Evolutionary conservation across 2,113 vertebrate species (phyloP).

Genomic region (Deroptyus accipitrinus): DNA sequence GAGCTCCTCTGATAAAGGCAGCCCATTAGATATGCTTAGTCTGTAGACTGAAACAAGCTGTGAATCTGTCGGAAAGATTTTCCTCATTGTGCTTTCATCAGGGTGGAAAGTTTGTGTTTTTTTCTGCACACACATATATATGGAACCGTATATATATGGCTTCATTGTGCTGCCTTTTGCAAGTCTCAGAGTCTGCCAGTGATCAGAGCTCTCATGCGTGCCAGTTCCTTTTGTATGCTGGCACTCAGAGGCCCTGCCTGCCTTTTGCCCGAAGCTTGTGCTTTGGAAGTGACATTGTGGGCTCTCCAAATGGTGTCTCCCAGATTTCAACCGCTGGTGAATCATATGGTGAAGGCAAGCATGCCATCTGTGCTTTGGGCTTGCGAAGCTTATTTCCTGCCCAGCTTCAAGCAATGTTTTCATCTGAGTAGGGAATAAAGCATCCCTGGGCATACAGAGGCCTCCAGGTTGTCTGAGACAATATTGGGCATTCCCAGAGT

Average conservation of each 20-base stretch:
- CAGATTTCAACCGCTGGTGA: neutral
- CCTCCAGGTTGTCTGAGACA: neutral
- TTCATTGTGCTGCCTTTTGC: neutral
- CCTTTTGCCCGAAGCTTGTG: neutral
- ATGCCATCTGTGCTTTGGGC: slow-evolving; percentile 32
- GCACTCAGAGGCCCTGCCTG: neutral
- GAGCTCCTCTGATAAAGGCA: slow-evolving; percentile 32
- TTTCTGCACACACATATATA: neutral
- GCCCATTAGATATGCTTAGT: slow-evolving; percentile 50
- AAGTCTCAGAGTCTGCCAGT: neutral
- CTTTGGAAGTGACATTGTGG: neutral
- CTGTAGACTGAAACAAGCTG: slow-evolving; percentile 56
- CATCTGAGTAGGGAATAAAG: neutral
- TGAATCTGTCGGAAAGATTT: slow-evolving; percentile 61
- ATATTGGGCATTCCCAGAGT: neutral
- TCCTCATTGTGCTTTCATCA: slow-evolving; percentile 47
- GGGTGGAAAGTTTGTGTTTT: slow-evolving; percentile 30
- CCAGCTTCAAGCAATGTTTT: neutral
- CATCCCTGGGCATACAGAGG: neutral
- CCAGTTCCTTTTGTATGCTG: neutral
- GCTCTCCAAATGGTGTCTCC: neutral
- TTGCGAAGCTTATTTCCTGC: neutral
- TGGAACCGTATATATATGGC: neutral
- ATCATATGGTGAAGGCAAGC: neutral
- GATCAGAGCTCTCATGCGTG: slow-evolving; percentile 7